Base-by-base conservation (phyloP, 1,140 invertebrate genomes). In the Penaeus vannamei region DNA sequence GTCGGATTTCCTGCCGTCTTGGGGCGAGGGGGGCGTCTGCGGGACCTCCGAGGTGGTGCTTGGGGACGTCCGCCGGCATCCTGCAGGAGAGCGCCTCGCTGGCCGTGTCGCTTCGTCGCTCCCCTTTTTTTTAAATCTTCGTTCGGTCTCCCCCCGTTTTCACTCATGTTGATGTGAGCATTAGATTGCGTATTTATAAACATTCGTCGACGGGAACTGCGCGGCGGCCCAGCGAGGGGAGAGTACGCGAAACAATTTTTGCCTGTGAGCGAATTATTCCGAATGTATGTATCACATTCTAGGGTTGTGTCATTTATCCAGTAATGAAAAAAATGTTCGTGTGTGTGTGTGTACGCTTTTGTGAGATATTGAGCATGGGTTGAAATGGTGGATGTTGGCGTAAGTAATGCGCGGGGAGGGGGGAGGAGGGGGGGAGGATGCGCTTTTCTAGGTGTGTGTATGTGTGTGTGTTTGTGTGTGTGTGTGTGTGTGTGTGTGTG, bases 251-350 rank as follows among this genome's bases (percentile, higher is more conserved):
- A 86, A 86, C 76, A 61, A 79, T 86, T 86, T 86, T 86, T 79
- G 72, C 62, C 7, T 46, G 20, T 64, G 72, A 86, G 29, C 85
- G 85, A 86, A 86, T 86, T 79, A 86, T 86, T 79, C 72, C 62
- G 85, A 79, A 42, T 85, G 32, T 85, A 86, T 86, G 85, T 86
- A 86, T 86, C 85, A 86, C 85, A 86, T 86, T 79, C 76, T 86
- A 79, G 42, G 72, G 76, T 60, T 46, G n/a, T 62, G 85, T 86
- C 53, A 86, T 79, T 79, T 79, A 86, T 76, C 59, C 23, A 20
- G 64, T 85, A 72, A 85, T 85, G 84, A 85, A 85, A 85, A n/a
- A 72, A 72, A 72, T 83, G 59, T 26, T 14, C 29, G 81, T 83
- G n/a, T 20, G 81, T 62, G 81, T 32, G 23, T 83, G 81, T 83